Base-by-base conservation (phyloP, 1,140 invertebrate genomes). In the Meloidogyne floridensis region DNA sequence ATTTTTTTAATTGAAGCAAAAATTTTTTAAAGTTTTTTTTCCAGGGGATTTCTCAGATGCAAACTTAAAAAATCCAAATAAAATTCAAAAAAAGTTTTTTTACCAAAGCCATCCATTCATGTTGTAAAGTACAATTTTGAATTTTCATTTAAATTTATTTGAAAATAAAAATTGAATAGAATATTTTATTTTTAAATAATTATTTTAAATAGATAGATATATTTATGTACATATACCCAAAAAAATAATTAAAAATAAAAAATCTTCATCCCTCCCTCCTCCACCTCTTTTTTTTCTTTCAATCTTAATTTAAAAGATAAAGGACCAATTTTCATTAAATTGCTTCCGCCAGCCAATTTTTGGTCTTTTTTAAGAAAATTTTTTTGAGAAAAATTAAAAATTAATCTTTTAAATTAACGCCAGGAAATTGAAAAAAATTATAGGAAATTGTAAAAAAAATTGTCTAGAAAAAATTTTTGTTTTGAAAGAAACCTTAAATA, bases 111-210 rank as follows among this genome's bases (percentile, higher is more conserved):
- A 65, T 65, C 59, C 59, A 65, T 65, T 65, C n/a, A 65, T 65
- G 59, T 65, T 65, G 59, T 65, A 65, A 65, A n/a, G 15, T 65
- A 65, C 59, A 65, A 65, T n/a, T 65, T 65, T 65, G 59, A 18
- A 5, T 65, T 65, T 65, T 65, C 59, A 65, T 65, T n/a, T 65
- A 6, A n/a, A 47, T 47, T 47, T 47, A 47, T 47, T 47, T 47
- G 7, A 47, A 47, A 47, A 47, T 47, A 47, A 47, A 47, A 47
- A 47, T 47, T 47, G 47, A 47, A 8, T 47, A 8, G 47, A 47
- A 6, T 47, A 8, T 47, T 47, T 47, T 47, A 47, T 47, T 47
- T 65, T n/a, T 65, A 65, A 65, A 65, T n/a, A n/a, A n/a, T 59
- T 59, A 15, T 15, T 4, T 15, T 59, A 15, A 59, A 15, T 59